A percentile compares a stretch with the other conserved stretches of the same genome.
Evolutionary conservation across 1,140 invertebrate genomes (phyloP).

Genomic region (Halesus radiatus): DNA sequence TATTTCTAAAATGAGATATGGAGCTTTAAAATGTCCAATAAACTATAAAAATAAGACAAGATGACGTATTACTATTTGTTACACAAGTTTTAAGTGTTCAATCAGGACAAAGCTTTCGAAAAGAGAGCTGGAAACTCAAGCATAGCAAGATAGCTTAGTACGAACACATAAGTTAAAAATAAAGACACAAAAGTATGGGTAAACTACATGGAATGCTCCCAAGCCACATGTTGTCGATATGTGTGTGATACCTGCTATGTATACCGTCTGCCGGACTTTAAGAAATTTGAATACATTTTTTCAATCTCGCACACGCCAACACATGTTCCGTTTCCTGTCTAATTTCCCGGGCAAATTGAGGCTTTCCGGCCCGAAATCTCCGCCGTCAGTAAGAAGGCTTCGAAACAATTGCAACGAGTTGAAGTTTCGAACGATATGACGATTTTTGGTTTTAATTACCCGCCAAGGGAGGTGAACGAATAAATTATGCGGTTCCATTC

Average conservation of each 20-base stretch:
- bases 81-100: no score
- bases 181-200: no score
- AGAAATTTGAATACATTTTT: constrained; percentile 57
- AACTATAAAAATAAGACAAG: no score
- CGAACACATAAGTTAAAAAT: no score
- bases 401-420: constrained; percentile 37
- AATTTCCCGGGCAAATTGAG: constrained; percentile 9
- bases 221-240: no score
- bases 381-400: not conserved
- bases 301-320: constrained; percentile 43
- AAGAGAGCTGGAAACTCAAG: no score
- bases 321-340: constrained; percentile 41
- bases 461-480: constrained; percentile 50
- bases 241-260: not conserved
- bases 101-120: no score
- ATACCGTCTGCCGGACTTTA: constrained; percentile 52
- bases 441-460: constrained; percentile 54
- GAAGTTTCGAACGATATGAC: constrained; percentile 24
- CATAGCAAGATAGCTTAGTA: no score
- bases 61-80: no score
- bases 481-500: constrained; percentile 50
- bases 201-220: no score
- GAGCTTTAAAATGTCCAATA: no score
- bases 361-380: constrained; percentile 2
- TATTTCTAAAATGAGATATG: no score